Evolutionary conservation across 1,140 invertebrate genomes (phyloP).

Genomic region (Drosophila pandora): DNA sequence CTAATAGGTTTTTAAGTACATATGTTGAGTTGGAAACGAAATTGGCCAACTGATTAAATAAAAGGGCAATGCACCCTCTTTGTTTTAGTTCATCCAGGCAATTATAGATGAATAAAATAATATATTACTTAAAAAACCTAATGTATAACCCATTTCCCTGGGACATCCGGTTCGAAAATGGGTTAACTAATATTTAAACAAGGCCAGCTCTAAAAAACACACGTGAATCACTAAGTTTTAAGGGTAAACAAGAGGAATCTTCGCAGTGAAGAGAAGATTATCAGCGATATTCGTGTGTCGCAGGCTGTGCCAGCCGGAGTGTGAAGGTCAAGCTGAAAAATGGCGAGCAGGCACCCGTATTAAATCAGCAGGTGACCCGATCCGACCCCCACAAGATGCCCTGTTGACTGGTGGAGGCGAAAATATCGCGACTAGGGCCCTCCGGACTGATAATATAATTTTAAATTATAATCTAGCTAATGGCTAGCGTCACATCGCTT

Average conservation of each 20-base stretch:
- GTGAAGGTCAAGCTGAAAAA: constrained; percentile 29
- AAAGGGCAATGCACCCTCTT: too few species aligned
- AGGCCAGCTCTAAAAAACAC: neutral
- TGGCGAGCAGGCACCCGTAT: neutral
- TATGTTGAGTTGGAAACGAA: too few species aligned
- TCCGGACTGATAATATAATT: constrained; percentile 35
- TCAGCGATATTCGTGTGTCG: constrained; percentile 7
- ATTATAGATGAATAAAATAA: too few species aligned
- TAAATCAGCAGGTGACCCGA: constrained; percentile 34
- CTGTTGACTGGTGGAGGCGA: constrained; percentile 27
- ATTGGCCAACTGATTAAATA: too few species aligned
- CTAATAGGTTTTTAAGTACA: too few species aligned
- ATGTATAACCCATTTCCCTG: neutral
- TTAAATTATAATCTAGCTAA: constrained; percentile 48
- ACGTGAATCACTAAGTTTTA: constrained; percentile 15
- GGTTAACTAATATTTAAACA: neutral
- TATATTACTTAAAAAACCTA: neutral
- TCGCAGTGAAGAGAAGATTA: constrained; percentile 2
- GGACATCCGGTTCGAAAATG: neutral
- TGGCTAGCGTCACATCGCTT: constrained; percentile 17
- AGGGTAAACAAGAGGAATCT: constrained; percentile 17
- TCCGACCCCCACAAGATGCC: constrained; percentile 32
- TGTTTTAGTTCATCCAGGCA: too few species aligned
- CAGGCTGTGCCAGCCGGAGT: neutral
- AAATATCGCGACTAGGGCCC: constrained; percentile 23